phyloP scores from a whole-genome alignment of 2,888 invertebrate species.

The Rhogogaster chlorosoma region DNA sequence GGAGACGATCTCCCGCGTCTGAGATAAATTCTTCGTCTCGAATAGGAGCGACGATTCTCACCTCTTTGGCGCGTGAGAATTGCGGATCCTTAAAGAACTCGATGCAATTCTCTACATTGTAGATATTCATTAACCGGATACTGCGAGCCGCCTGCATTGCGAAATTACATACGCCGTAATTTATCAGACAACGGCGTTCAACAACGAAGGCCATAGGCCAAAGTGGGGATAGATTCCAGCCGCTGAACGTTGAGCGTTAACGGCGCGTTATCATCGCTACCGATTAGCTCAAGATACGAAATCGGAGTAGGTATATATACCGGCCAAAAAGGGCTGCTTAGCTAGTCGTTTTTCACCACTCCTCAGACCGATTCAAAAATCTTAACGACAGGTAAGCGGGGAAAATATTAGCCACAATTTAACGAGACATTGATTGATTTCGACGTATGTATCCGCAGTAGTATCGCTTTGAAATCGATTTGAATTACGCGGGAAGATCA shows the following conservation, averaged over 20 bases:
- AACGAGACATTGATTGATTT: not conserved
- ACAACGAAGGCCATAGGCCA: slow-evolving; percentile 34
- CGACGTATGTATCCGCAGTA: no score
- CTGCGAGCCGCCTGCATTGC: not conserved
- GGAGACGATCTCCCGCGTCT: not conserved
- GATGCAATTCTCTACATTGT: not conserved
- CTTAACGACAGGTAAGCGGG: slow-evolving; percentile 27
- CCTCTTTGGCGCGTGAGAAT: not conserved
- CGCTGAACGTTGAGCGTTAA: slow-evolving; percentile 46
- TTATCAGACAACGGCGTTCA: slow-evolving; percentile 41
- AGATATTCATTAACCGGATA: not conserved
- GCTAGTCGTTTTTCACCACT: slow-evolving; percentile 31
- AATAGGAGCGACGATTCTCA: not conserved
- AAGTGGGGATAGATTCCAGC: slow-evolving; percentile 19
- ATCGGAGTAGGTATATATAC: slow-evolving; percentile 49
- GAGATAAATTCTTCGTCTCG: not conserved
- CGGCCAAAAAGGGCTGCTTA: slow-evolving; percentile 17
- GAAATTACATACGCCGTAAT: slow-evolving; percentile 1
- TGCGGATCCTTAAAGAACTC: not conserved
- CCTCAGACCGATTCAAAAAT: not conserved
- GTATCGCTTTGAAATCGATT: not conserved
- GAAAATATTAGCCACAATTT: not conserved
- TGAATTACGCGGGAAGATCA: not conserved
- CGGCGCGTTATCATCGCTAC: slow-evolving; percentile 46
- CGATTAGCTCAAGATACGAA: slow-evolving; percentile 42